Base-by-base conservation (phyloP, 2,888 invertebrate species). In the Drosophila lacicola region DNA sequence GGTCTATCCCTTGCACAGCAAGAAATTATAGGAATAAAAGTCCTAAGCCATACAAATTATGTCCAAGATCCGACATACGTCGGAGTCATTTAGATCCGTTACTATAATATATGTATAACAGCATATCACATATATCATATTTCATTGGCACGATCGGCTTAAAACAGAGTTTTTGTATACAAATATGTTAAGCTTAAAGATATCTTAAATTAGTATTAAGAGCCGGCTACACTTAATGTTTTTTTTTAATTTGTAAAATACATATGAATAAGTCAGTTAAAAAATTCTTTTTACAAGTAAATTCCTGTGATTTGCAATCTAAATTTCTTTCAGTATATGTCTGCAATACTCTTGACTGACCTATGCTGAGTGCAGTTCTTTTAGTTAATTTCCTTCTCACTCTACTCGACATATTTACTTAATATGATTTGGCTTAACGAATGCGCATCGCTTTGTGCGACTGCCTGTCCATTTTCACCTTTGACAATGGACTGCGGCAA, bases 371-470 rank as follows among this genome's bases (percentile, higher is more conserved):
- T 47, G 13, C 8, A 3, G 14, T 36, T 25, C 11, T 9, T 41
- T 25, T 17, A 39, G 51, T 34, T 50, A 46, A 36, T 55, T 39
- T 19, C 17, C 46, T 19, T 17, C 17, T 33, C 17, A 46, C 29
- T 11, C 47, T 42, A 65, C 54, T 65, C 67, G 53, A 71, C 57
- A 73, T 73, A 83, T 82, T 88, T 71, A 73, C 71, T 70, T 71
- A 69, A 74, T 78, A 57, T 80, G 80, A 88, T 85, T 88, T 85
- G 80, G 74, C 73, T 80, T 87, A 85, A 88, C 83, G 77, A 88
- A 79, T 83, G 73, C 77, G 77, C 61, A 58, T 39, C 74, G 71
- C 74, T 64, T 67, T 81, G 85, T 80, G 74, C 56, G 45, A 45
- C 60, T 55, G 54, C 57, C 62, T 41, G 57, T 57, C 54, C 56